Percentiles rank a stretch among this genome's conserved stretches.
Evolutionary conservation across 2,888 invertebrate genomes (phyloP).

Genomic region (Dendrolimus houi): DNA sequence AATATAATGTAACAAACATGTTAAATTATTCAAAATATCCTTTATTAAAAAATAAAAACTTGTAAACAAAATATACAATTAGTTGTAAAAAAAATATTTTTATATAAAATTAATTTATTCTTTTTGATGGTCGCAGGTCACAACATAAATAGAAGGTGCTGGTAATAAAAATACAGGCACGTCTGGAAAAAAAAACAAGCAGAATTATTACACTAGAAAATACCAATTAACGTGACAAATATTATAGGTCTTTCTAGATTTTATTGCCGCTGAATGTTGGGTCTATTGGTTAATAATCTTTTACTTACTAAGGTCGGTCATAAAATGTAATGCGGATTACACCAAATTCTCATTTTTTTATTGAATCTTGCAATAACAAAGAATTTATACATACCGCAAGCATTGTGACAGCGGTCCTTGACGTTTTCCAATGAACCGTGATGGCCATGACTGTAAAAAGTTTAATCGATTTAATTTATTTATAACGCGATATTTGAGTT

Average conservation of each 20-base stretch:
- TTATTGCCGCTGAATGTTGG: conserved; percentile 1
- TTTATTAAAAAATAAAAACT: too few relatives aligned
- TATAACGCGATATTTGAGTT: too few relatives aligned
- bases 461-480: too few relatives aligned
- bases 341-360: conserved; percentile 40
- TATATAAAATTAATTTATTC: conserved; percentile 6
- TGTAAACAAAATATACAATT: not conserved
- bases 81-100: not conserved
- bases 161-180: conserved; percentile 41
- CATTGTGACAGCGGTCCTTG: not conserved
- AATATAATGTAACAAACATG: too few relatives aligned
- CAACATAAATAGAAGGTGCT: conserved; percentile 49
- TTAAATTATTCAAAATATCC: too few relatives aligned
- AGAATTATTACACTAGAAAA: not conserved
- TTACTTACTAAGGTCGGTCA: conserved; percentile 11
- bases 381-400: not conserved
- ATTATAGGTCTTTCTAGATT: conserved; percentile 7
- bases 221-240: not conserved
- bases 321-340: conserved; percentile 20
- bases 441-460: not conserved
- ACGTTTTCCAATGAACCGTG: not conserved
- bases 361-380: too few relatives aligned
- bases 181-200: conserved; percentile 32
- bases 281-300: conserved; percentile 6
- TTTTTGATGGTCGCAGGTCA: conserved; percentile 44